These are phyloP conservation scores for Erebia ligea DNA, from an alignment of 2,888 invertebrate species.

Conservation along the genomic window DNA sequence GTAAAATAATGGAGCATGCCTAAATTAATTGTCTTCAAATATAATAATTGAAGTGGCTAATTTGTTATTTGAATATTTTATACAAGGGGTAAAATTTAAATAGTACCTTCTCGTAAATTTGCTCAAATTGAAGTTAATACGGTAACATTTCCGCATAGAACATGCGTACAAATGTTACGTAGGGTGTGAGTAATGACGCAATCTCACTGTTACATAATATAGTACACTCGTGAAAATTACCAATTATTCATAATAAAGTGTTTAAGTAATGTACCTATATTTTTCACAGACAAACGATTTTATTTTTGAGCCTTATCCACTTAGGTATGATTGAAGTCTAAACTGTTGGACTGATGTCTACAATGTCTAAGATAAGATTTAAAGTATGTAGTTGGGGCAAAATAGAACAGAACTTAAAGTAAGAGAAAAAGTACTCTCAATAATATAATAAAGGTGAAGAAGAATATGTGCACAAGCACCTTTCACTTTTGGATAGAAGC, in stretches of 20 bases:
- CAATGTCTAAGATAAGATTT: no score
- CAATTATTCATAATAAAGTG: constrained; percentile 78
- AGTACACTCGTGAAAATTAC: constrained; percentile 79
- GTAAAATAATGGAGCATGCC: background rate
- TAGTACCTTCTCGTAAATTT: constrained; percentile 29
- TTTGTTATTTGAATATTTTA: background rate
- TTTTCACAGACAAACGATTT: constrained; percentile 44
- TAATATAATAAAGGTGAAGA: no score
- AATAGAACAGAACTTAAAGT: no score
- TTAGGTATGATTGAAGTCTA: no score
- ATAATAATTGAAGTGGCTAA: background rate
- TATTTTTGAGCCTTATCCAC: background rate
- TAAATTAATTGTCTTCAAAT: background rate
- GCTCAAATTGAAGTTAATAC: constrained; percentile 42
- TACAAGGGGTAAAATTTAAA: constrained; percentile 3
- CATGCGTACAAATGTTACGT: constrained; percentile 73
- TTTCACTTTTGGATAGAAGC: no score
- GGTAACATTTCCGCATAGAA: constrained; percentile 64
- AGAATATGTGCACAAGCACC: no score
- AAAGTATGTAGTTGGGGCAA: no score
- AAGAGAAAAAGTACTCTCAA: no score
- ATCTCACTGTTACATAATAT: constrained; percentile 73
- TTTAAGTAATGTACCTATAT: constrained; percentile 54
- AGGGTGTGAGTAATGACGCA: constrained; percentile 73
- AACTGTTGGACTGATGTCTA: no score